A percentile compares a stretch with the other conserved stretches of the same genome.
Conservation (phyloP, 2,797 vertebrate genomes). For the Galaxias olidus region DNA sequence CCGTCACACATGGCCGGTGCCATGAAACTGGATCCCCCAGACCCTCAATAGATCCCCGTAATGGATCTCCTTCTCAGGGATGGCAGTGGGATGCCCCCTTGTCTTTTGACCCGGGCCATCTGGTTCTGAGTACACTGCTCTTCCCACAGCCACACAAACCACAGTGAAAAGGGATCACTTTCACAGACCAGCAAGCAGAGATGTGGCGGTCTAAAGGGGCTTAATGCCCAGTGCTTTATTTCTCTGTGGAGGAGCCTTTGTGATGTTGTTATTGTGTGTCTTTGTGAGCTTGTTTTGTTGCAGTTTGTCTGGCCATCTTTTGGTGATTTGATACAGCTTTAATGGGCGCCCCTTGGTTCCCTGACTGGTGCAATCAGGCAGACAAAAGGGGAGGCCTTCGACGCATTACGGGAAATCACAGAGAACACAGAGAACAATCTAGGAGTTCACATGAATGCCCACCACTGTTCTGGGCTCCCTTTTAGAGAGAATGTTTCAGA, state of each 20-base stretch:
- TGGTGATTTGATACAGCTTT: constrained; percentile 47
- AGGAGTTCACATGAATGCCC: constrained; percentile 24
- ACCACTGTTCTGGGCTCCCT: constrained; percentile 3
- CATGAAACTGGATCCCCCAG: constrained; percentile 71
- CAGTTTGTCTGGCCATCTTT: constrained; percentile 45
- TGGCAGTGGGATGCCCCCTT: constrained; percentile 61
- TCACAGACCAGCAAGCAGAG: constrained; percentile 66
- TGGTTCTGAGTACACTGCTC: constrained; percentile 63
- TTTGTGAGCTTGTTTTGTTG: constrained; percentile 36
- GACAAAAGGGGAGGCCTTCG: constrained; percentile 27
- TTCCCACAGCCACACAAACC: constrained; percentile 63
- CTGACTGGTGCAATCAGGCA: constrained; percentile 30
- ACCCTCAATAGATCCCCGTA: constrained; percentile 70
- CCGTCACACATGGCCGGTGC: constrained; percentile 69
- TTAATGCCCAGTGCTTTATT: constrained; percentile 46
- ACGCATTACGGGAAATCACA: background rate
- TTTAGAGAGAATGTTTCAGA: constrained; percentile 15
- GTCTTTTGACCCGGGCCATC: constrained; percentile 65
- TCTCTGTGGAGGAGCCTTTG: constrained; percentile 51
- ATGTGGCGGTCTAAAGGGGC: constrained; percentile 52
- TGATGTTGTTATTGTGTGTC: constrained; percentile 56
- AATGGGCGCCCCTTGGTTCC: constrained; percentile 27
- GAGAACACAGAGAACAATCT: background rate
- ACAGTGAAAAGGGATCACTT: constrained; percentile 66
- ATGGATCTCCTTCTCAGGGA: constrained; percentile 65